Percentiles rank a stretch among this genome's conserved stretches.
Conservation (phyloP, 2,888 invertebrate genomes). For the Lucinisca nassula region DNA sequence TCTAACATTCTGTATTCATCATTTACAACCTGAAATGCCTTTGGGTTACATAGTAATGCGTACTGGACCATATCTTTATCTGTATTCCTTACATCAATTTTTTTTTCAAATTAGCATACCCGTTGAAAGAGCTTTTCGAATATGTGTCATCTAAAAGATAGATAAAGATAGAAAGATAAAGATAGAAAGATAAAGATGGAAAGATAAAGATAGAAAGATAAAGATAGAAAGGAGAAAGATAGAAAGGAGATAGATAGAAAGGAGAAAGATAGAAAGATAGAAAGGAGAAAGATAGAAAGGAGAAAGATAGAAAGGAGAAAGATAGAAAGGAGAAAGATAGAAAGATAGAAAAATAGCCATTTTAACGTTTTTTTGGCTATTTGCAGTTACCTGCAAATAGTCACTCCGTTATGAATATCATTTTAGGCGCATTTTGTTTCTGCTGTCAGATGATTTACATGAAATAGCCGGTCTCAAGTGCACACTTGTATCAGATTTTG, state of each 20-base stretch:
- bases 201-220: neutral
- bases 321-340: no score
- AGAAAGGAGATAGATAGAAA: no score
- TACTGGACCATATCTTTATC: slow-evolving; percentile 1
- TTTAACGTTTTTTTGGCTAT: no score
- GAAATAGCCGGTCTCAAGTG: no score
- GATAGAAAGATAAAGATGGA: neutral
- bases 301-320: neutral
- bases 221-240: no score
- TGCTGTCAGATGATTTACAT: no score
- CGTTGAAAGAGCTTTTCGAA: neutral
- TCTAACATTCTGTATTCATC: neutral
- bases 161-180: neutral
- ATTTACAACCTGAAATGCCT: neutral
- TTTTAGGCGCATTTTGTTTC: no score
- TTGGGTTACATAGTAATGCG: neutral
- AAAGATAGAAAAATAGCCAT: no score
- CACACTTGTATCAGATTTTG: no score
- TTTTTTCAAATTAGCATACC: neutral
- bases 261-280: no score
- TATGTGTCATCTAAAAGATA: neutral
- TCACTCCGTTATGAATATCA: no score
- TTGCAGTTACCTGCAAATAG: no score
- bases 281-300: neutral
- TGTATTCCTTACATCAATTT: slow-evolving; percentile 3